A percentile compares a stretch with the other conserved stretches of the same genome.
These are phyloP conservation scores for Cantharis nigra DNA, from an alignment of 2,888 invertebrate genomes.

Conservation along the genomic window DNA sequence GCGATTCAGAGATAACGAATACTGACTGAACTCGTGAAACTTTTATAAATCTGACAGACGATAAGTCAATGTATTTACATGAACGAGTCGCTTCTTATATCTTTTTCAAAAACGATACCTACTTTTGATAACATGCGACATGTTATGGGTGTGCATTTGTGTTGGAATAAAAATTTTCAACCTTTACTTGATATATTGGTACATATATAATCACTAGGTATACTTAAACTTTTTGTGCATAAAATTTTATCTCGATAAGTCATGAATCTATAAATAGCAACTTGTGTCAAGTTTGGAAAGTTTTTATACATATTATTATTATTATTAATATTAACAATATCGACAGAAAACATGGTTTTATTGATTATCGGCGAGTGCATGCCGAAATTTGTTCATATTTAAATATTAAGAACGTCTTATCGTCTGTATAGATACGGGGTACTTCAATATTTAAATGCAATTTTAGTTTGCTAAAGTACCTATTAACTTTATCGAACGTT, in stretches of 20 bases:
- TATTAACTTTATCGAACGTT: not conserved
- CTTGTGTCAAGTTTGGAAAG: not conserved
- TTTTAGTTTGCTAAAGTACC: not conserved
- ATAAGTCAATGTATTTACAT: slow-evolving; percentile 49
- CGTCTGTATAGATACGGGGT: not conserved
- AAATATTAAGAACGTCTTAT: not conserved
- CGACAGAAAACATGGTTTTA: not conserved
- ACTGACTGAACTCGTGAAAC: slow-evolving; percentile 44
- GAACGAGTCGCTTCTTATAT: slow-evolving; percentile 41
- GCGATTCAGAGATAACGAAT: slow-evolving; percentile 50
- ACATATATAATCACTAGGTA: not conserved
- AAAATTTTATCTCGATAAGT: not conserved
- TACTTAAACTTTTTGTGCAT: not conserved
- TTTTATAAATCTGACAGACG: slow-evolving; percentile 50
- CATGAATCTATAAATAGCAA: not conserved
- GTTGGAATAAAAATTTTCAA: slow-evolving; percentile 16
- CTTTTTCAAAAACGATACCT: slow-evolving; percentile 24
- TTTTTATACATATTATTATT: not conserved
- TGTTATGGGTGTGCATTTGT: slow-evolving; percentile 30
- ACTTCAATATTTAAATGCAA: not conserved
- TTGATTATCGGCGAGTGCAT: not conserved
- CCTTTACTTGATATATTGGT: not conserved
- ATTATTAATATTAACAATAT: not conserved
- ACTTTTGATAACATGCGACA: slow-evolving; percentile 30
- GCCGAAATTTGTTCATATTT: not conserved